Evolutionary conservation across 2,797 vertebrate genomes (phyloP).

Genomic region (Harpagifer antarcticus): DNA sequence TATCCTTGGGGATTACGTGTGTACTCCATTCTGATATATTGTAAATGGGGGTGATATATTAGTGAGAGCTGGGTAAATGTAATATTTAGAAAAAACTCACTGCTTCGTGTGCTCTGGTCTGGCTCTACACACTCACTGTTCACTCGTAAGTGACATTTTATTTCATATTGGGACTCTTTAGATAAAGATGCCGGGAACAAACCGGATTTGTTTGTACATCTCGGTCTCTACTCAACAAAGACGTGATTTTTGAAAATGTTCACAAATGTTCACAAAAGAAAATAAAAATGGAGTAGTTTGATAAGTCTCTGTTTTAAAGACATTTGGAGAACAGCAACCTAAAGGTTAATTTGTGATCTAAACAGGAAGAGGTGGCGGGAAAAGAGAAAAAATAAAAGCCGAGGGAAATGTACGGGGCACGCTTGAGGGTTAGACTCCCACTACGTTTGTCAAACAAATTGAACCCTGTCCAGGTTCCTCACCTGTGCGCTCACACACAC

Average conservation of each 20-base stretch:
- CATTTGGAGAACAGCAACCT: not conserved
- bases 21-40: conserved; percentile 30
- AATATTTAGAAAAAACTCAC: too few species aligned
- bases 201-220: not conserved
- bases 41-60: conserved; percentile 78
- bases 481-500: conserved; percentile 86
- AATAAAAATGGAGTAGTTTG: too few species aligned
- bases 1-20: not conserved
- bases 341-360: conserved; percentile 31
- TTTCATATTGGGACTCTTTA: not conserved
- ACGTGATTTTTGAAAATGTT: not conserved
- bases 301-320: not conserved
- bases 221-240: not conserved
- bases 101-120: too few species aligned
- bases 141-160: not conserved
- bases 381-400: conserved; percentile 45
- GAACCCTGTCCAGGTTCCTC: conserved; percentile 93
- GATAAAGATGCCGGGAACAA: not conserved
- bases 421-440: conserved; percentile 88
- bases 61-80: conserved; percentile 78
- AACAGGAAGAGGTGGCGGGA: conserved; percentile 11
- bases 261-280: not conserved
- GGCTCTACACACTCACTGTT: too few species aligned
- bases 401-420: conserved; percentile 78
- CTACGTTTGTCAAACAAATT: conserved; percentile 97